A percentile compares a stretch with the other conserved stretches of the same genome.
Conservation (phyloP, 1,140 invertebrate species). For the Cyclina sinensis region DNA sequence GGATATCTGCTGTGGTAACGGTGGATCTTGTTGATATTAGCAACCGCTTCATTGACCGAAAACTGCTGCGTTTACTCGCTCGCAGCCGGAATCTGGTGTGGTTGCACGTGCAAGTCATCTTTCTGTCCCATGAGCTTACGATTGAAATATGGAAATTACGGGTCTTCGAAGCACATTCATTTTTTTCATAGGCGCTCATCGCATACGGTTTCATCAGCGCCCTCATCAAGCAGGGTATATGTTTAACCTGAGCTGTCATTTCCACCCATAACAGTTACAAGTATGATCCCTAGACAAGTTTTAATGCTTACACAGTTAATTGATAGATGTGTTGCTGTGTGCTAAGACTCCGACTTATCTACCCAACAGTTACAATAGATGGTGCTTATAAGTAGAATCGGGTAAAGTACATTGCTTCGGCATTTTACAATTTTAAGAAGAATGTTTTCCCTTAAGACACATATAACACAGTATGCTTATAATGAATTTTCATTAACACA, state of each 20-base stretch:
- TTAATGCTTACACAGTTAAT: background rate
- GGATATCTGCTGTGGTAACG: background rate
- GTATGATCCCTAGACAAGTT: slow-evolving; percentile 3
- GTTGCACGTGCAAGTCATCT: background rate
- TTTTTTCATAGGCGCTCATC: background rate
- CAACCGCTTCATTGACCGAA: background rate
- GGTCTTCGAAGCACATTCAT: background rate
- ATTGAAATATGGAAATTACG: background rate
- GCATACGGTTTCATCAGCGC: background rate
- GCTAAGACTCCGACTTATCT: background rate
- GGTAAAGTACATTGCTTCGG: background rate
- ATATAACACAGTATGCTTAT: too few relatives aligned
- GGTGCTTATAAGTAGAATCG: background rate
- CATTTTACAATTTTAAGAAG: too few relatives aligned
- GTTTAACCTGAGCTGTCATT: background rate
- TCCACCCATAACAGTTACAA: background rate
- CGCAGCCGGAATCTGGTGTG: background rate
- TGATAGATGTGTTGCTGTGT: background rate
- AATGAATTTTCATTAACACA: too few relatives aligned
- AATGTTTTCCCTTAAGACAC: too few relatives aligned
- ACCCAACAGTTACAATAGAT: background rate
- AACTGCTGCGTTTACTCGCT: background rate
- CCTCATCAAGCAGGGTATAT: background rate
- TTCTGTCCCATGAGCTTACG: background rate
- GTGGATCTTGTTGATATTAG: background rate